phyloP scores from a whole-genome alignment of 2,113 vertebrate species.

The Ictalurus punctatus region DNA sequence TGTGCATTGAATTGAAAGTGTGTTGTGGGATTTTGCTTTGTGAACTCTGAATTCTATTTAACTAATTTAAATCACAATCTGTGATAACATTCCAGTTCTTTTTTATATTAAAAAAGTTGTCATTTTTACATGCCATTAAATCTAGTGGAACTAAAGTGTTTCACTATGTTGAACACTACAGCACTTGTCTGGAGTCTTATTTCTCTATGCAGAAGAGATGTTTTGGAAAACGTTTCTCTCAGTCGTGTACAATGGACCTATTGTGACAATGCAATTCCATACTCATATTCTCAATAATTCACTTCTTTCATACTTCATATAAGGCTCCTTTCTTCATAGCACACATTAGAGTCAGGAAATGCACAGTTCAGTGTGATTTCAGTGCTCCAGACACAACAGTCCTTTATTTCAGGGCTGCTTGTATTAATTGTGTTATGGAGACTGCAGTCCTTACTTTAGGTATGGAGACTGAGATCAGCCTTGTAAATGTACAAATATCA shows the following conservation, averaged over 20 bases:
- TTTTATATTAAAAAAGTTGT: slow-evolving; percentile 31
- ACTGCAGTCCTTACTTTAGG: not conserved
- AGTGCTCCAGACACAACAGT: slow-evolving; percentile 10
- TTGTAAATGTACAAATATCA: not conserved
- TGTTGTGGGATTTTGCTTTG: slow-evolving; percentile 38
- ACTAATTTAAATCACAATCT: slow-evolving; percentile 66
- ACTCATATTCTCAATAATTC: slow-evolving; percentile 59
- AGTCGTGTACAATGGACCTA: slow-evolving; percentile 57
- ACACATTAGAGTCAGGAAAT: slow-evolving; percentile 54
- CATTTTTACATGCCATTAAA: slow-evolving; percentile 44
- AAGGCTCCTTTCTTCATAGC: slow-evolving; percentile 37
- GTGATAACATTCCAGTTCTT: slow-evolving; percentile 73
- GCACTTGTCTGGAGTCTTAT: not conserved
- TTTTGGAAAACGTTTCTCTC: slow-evolving; percentile 15
- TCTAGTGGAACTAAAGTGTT: slow-evolving; percentile 50
- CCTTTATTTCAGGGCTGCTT: slow-evolving; percentile 9
- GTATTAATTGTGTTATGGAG: slow-evolving; percentile 47
- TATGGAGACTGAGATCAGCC: slow-evolving; percentile 4
- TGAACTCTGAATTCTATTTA: slow-evolving; percentile 42
- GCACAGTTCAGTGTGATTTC: not conserved
- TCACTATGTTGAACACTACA: slow-evolving; percentile 17
- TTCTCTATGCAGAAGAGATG: not conserved
- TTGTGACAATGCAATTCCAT: slow-evolving; percentile 61
- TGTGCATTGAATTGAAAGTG: slow-evolving; percentile 32
- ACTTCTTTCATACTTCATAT: slow-evolving; percentile 20